Base-by-base conservation (phyloP, 2,888 invertebrate genomes). In the Hirtodrosophila trivittata region DNA sequence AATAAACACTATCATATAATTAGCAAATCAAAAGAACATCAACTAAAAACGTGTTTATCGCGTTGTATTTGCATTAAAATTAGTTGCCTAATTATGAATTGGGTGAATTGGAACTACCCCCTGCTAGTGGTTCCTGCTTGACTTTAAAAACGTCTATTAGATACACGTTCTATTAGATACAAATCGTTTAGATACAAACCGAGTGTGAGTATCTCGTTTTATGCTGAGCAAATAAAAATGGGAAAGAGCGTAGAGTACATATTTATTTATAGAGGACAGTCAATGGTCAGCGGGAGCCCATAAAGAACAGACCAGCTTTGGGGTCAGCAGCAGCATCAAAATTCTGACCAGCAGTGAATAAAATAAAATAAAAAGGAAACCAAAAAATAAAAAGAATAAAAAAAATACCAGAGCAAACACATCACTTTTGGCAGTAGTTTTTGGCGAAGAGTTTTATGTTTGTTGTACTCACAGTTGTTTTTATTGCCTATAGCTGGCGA, bases 351-450 rank as follows among this genome's bases (percentile, higher is more conserved):
- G 59, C 43, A 71, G 67, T 66, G 55, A 59, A 66, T 59, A 72
- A 60, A 58, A 58, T 21, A 21, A 42, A 39, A 37, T 43, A 28
- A 33, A 50, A 38, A 60, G 2, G 9, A 28, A 33, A 21, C 28
- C n/a, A 25, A 52, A 41, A 57, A 39, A 38, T 47, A 39, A 41
- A 57, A 57, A 73, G 56, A 69, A 38, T n/a, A 46, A 37, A 41
- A 57, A 59, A 73, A 58, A 70, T 65, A 68, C 54, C 37, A 49
- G 62, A 55, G 56, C 54, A 71, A 68, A 72, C 41, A 57, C 57
- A 52, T 66, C 67, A 68, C 64, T 77, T 76, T 78, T 62, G 83
- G 76, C 67, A 86, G 84, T 86, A 83, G 80, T 86, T 81, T 81
- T 66, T 55, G 46, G 33, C 39, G 47, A 13, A 54, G 12, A 43